Percentiles rank a stretch among this genome's conserved stretches.
These are phyloP conservation scores for Lapara coniferarum DNA, from an alignment of 2,888 invertebrate species.

Conservation along the genomic window DNA sequence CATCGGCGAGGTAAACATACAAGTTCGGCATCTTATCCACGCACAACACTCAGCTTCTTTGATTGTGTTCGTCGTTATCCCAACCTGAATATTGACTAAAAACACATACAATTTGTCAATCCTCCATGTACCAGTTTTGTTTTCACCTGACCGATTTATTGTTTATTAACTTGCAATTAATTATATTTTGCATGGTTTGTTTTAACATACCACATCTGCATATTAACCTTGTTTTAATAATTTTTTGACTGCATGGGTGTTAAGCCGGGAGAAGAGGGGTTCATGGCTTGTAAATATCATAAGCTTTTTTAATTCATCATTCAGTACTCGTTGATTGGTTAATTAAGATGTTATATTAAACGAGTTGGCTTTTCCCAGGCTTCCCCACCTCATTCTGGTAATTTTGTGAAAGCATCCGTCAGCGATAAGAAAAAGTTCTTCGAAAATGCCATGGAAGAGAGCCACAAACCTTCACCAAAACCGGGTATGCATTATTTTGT, in stretches of 20 bases:
- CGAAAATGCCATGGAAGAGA: conserved; percentile 97
- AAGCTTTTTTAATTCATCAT: conserved; percentile 71
- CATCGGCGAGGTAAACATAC: conserved; percentile 83
- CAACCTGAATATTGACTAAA: conserved; percentile 65
- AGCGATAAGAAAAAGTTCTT: conserved; percentile 97
- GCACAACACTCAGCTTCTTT: conserved; percentile 77
- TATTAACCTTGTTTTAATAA: conserved; percentile 57
- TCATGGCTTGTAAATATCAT: conserved; percentile 77
- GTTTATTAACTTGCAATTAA: conserved; percentile 73
- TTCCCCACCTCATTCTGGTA: conserved; percentile 88
- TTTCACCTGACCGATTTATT: conserved; percentile 62
- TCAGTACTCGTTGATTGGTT: conserved; percentile 20
- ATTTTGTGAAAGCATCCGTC: conserved; percentile 92
- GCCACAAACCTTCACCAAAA: conserved; percentile 92
- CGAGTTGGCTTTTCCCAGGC: conserved; percentile 62
- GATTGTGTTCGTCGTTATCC: conserved; percentile 81
- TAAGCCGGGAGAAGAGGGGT: conserved; percentile 70
- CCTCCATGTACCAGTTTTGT: conserved; percentile 66
- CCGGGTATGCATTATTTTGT: conserved; percentile 83
- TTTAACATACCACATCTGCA: conserved; percentile 60
- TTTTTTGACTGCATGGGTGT: conserved; percentile 78
- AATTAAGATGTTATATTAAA: conserved; percentile 30
- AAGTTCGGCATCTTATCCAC: conserved; percentile 75
- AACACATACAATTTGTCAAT: conserved; percentile 62
- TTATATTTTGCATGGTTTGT: conserved; percentile 78